phyloP scores from a whole-genome alignment of 2,113 vertebrate species.

The Elephantulus edwardii region DNA sequence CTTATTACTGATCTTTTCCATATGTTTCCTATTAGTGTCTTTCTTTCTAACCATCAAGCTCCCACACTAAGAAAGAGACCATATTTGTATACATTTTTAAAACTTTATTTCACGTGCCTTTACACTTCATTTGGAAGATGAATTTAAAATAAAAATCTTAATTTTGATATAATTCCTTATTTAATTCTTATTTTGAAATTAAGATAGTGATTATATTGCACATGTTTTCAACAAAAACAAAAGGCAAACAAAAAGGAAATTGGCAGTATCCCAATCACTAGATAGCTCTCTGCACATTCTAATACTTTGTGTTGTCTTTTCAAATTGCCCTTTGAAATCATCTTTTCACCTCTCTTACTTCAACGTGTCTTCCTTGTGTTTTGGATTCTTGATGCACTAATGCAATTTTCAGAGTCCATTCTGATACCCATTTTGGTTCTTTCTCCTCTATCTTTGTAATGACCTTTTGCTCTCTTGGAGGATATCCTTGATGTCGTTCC shows the following conservation, averaged over 20 bases:
- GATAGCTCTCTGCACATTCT: too few species aligned
- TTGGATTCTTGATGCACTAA: too few species aligned
- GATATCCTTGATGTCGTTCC: too few species aligned
- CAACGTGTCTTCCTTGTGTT: too few species aligned
- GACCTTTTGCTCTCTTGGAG: too few species aligned
- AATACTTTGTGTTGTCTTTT: too few species aligned
- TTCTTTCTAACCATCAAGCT: slow-evolving; percentile 81
- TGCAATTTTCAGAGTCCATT: too few species aligned
- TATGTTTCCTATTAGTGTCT: slow-evolving; percentile 93
- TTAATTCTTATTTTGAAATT: slow-evolving; percentile 54
- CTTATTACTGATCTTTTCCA: slow-evolving; percentile 91
- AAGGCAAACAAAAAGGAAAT: background rate
- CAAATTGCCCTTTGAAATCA: too few species aligned
- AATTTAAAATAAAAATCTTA: slow-evolving; percentile 45
- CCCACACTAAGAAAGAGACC: slow-evolving; percentile 79
- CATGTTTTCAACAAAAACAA: background rate
- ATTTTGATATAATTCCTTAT: slow-evolving; percentile 44
- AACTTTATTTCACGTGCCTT: background rate
- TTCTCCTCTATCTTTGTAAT: too few species aligned
- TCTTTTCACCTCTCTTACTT: too few species aligned
- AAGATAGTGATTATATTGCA: slow-evolving; percentile 38
- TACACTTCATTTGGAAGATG: slow-evolving; percentile 38
- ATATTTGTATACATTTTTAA: slow-evolving; percentile 65
- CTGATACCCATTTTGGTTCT: too few species aligned
- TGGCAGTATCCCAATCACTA: background rate